Evolutionary conservation across 2,888 invertebrate genomes (phyloP), one percentile per base, ranked within the genome.

Genomic region (Nomada fabriciana): DNA sequence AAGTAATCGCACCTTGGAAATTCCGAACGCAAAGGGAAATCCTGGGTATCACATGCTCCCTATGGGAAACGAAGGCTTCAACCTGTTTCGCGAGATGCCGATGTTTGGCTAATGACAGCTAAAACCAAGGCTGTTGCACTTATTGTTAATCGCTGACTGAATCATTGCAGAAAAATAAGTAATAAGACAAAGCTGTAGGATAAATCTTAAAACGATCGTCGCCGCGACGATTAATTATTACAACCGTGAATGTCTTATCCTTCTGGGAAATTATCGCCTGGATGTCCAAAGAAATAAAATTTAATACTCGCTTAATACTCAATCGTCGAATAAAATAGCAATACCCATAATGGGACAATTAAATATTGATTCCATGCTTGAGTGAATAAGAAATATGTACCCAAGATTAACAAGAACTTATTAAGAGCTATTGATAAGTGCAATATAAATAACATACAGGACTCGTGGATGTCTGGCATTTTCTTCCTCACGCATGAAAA

Each of bases 21-120:
- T 70, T 47, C 67, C 63, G n/a, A 23, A n/a, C 36, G 29, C 2
- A 23, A 60, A 55, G 23, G 59, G 9, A 79, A 79, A 61, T 36
- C 60, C 25, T 42, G 3, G 0, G 23, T n/a, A 9, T 23, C 23
- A 13, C 3, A 18, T 5, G 18, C n/a, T 1, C 25, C 9, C 2
- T 5, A 10, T 3, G 23, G 7, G n/a, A 78, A 47, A 47, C 13
- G 3, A 70, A 29, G 1, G 0, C 4, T n/a, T 2, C 3, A 52
- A 78, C 47, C 60, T 55, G 61, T 61, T 61, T 36, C 5, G 0
- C 25, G 3, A 36, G 4, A 42, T 42, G 1, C 20, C 36, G 10
- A 57, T 25, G 15, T 10, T n/a, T 43, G 9, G 42, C 9, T 23
- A 59, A 59, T 9, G 4, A 18, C 68, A 64, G n/a, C 42, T 57